These are phyloP conservation scores for Tridacna crocea DNA, from an alignment of 2,888 invertebrate species.

Conservation along the genomic window DNA sequence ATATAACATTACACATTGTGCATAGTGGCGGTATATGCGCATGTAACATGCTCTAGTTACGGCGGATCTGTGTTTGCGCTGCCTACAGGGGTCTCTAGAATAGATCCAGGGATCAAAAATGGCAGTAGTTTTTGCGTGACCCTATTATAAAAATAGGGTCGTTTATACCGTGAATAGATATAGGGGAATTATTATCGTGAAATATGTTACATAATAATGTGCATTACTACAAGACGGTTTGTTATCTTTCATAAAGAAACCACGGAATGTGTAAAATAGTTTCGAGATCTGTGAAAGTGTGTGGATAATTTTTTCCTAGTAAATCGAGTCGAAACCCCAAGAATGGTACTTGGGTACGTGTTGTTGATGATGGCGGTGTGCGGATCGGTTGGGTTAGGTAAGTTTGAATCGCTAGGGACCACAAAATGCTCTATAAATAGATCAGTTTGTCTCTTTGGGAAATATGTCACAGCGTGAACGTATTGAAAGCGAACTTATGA, in stretches of 20 bases:
- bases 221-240: conserved; percentile 2
- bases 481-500: not conserved
- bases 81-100: conserved; percentile 22
- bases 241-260: conserved; percentile 14
- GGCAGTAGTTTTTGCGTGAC: conserved; percentile 26
- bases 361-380: not conserved
- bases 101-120: conserved; percentile 18
- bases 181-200: not conserved
- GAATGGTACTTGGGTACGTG: not conserved
- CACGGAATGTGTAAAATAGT: conserved; percentile 21
- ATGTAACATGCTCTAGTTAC: conserved; percentile 51
- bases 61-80: conserved; percentile 22
- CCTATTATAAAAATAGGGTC: conserved; percentile 17
- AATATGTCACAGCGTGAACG: not conserved
- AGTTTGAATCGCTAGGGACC: not conserved
- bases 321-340: conserved; percentile 14
- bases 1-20: conserved; percentile 51
- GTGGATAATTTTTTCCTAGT: conserved; percentile 10
- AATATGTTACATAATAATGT: conserved; percentile 23
- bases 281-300: conserved; percentile 24
- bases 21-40: conserved; percentile 39
- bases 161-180: not conserved
- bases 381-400: conserved; percentile 1
- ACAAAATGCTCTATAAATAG: not conserved
- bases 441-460: not conserved